Evolutionary conservation across 2,888 invertebrate genomes (phyloP).

Genomic region (Ormyrus labotus): DNA sequence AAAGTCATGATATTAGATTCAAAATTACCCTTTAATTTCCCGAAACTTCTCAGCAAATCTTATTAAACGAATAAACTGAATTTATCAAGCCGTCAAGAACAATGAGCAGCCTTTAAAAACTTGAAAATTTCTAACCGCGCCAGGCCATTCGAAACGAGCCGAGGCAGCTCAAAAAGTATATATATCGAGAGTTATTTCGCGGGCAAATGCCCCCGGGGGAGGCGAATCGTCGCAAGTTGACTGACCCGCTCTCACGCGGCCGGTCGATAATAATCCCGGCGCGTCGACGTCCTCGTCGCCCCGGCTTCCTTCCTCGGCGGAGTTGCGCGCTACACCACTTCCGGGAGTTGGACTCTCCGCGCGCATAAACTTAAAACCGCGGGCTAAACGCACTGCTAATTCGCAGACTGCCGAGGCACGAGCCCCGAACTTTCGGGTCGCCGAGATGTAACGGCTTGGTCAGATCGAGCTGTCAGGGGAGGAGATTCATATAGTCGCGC

Average conservation of each 20-base stretch:
- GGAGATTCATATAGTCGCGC: background rate
- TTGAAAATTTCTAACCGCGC: no score
- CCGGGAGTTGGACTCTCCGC: slow-evolving; percentile 9
- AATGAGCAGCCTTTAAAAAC: no score
- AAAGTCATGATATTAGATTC: no score
- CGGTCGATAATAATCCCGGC: slow-evolving; percentile 61
- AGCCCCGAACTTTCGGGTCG: no score
- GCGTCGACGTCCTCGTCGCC: background rate
- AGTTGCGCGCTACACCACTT: background rate
- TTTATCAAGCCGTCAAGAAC: no score
- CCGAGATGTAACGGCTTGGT: no score
- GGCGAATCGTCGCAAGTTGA: background rate
- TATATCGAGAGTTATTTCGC: slow-evolving; percentile 5
- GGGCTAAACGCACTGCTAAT: slow-evolving; percentile 65
- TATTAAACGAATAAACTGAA: no score
- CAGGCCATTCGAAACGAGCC: no score
- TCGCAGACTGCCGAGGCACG: slow-evolving; percentile 59
- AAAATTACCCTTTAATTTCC: no score
- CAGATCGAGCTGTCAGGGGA: no score
- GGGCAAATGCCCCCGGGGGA: background rate
- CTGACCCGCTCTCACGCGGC: background rate
- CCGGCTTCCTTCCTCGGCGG: slow-evolving; percentile 29
- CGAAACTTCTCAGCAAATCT: no score
- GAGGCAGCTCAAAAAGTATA: no score
- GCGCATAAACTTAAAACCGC: slow-evolving; percentile 63